A percentile compares a stretch with the other conserved stretches of the same genome.
Evolutionary conservation across 2,888 invertebrate species (phyloP).

Genomic region (Drosophila recens): DNA sequence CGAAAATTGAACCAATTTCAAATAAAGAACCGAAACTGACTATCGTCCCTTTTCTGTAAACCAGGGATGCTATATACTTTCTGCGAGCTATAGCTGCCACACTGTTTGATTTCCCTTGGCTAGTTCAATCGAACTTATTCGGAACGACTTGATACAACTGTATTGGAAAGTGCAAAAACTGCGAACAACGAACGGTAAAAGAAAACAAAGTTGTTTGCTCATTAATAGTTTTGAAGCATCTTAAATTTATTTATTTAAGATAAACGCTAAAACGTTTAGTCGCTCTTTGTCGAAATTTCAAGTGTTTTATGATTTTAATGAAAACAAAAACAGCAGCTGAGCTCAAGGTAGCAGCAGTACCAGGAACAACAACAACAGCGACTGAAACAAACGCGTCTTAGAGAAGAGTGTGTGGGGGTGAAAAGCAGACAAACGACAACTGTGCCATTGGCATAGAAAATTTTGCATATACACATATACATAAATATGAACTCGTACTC

Average conservation of each 20-base stretch:
- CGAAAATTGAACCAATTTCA: no score
- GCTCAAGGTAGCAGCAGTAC: slow-evolving; percentile 35
- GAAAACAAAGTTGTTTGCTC: slow-evolving; percentile 16
- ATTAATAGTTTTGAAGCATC: slow-evolving; percentile 15
- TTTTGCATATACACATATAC: slow-evolving; percentile 57
- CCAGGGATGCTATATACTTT: no score
- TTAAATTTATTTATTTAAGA: slow-evolving; percentile 1
- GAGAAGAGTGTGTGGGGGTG: slow-evolving; percentile 47
- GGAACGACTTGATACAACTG: no score
- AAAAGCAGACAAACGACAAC: slow-evolving; percentile 55
- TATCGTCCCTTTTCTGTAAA: no score
- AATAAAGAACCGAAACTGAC: no score
- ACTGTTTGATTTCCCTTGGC: no score
- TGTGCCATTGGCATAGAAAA: slow-evolving; percentile 78
- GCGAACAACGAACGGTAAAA: slow-evolving; percentile 53
- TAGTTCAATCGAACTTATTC: no score
- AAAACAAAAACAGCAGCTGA: slow-evolving; percentile 27
- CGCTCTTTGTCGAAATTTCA: slow-evolving; percentile 16
- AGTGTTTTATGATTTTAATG: slow-evolving; percentile 10
- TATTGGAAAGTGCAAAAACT: slow-evolving; percentile 52
- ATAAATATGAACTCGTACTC: slow-evolving; percentile 27
- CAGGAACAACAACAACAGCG: slow-evolving; percentile 23
- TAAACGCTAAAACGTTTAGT: background rate
- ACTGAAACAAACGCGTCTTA: slow-evolving; percentile 43
- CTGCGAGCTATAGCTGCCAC: no score